phyloP scores from a whole-genome alignment of 1,140 invertebrate genomes.

The Bombus waltoni region DNA sequence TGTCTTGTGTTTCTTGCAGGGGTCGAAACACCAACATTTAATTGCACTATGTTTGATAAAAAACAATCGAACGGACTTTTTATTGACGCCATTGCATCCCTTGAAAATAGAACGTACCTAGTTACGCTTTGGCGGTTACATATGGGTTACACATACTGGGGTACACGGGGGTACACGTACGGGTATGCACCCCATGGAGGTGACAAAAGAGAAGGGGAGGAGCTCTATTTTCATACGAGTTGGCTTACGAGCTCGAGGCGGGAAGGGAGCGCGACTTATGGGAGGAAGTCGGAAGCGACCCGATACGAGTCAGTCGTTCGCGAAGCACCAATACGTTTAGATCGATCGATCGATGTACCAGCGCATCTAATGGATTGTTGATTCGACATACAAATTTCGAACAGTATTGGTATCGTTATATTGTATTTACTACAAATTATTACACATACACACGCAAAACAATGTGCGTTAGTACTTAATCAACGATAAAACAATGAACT shows the following conservation, averaged over 20 bases:
- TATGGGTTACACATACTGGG: constrained; percentile 48
- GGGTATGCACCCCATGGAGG: constrained; percentile 48
- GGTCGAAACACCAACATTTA: neutral
- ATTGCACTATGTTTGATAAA: neutral
- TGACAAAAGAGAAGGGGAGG: constrained; percentile 60
- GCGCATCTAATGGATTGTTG: neutral
- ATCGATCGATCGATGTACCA: constrained; percentile 32
- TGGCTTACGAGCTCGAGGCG: constrained; percentile 73
- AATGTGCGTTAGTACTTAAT: neutral
- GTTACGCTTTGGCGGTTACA: constrained; percentile 75
- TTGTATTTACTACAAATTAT: neutral
- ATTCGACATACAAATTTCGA: neutral
- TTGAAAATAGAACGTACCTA: constrained; percentile 48
- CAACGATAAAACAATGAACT: neutral
- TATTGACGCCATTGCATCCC: constrained; percentile 17
- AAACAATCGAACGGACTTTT: constrained; percentile 35
- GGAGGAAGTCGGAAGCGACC: constrained; percentile 72
- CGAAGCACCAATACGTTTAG: constrained; percentile 45
- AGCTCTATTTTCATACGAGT: constrained; percentile 69
- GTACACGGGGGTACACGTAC: constrained; percentile 40
- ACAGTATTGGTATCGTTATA: neutral
- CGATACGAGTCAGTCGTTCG: constrained; percentile 61
- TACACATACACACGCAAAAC: neutral
- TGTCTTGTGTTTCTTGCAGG: neutral
- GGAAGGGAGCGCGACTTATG: constrained; percentile 68